Conservation (phyloP, 2,888 invertebrate genomes). For the Polylopha cassiicola region DNA sequence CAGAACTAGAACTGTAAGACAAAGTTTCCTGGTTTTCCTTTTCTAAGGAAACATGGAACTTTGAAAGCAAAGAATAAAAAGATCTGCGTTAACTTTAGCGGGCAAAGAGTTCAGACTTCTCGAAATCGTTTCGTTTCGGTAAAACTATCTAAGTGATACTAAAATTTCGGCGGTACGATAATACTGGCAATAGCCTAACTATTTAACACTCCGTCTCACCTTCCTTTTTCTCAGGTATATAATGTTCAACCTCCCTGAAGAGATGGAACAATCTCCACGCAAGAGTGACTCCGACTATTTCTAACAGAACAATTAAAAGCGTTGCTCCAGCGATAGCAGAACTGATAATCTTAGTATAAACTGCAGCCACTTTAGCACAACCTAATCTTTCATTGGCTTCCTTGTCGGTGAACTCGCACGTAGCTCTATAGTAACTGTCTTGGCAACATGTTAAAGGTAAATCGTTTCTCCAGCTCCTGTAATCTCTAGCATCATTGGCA, state of each 20-base stretch:
- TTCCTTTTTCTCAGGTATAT: constrained; percentile 66
- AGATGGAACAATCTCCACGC: constrained; percentile 66
- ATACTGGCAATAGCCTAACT: constrained; percentile 33
- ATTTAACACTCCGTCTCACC: constrained; percentile 62
- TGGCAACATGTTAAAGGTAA: constrained; percentile 63
- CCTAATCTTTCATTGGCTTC: constrained; percentile 69
- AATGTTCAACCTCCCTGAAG: constrained; percentile 66
- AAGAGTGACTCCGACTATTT: constrained; percentile 56
- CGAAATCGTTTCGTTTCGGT: constrained; percentile 21
- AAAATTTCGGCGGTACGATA: constrained; percentile 32
- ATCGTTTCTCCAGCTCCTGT: constrained; percentile 68
- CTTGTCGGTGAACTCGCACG: constrained; percentile 69
- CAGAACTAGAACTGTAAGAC: constrained; percentile 22
- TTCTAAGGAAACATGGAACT: constrained; percentile 53
- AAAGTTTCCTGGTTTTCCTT: constrained; percentile 52
- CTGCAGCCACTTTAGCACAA: constrained; percentile 71
- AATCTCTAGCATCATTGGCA: constrained; percentile 68
- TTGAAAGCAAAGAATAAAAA: constrained; percentile 31
- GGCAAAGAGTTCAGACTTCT: constrained; percentile 14
- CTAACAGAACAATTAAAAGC: constrained; percentile 54
- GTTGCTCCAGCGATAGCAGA: constrained; percentile 66
- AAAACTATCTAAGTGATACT: constrained; percentile 23
- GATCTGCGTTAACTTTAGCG: not conserved
- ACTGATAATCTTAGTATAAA: constrained; percentile 69
- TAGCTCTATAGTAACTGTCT: constrained; percentile 64